Percentiles rank a stretch among this genome's conserved stretches.
phyloP scores from a whole-genome alignment of 2,113 vertebrate species.

The Uropsilus gracilis region DNA sequence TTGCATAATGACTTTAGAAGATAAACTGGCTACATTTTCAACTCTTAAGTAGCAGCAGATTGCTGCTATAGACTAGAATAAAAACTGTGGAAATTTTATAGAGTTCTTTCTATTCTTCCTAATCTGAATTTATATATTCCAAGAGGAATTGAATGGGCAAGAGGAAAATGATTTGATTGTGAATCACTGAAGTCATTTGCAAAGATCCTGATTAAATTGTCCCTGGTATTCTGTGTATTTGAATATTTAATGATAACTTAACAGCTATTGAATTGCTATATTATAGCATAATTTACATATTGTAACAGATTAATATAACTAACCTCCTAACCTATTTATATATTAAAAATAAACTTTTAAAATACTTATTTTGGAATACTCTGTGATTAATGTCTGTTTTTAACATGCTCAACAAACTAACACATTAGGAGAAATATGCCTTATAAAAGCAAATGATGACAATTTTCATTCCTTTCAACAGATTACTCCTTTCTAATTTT shows the following conservation, averaged over 20 bases:
- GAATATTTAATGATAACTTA: conserved; percentile 26
- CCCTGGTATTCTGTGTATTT: not conserved
- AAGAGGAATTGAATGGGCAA: not conserved
- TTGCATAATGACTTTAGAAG: not conserved
- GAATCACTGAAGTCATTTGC: not conserved
- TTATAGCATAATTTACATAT: not conserved
- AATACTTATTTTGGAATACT: not conserved
- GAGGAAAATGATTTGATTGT: conserved; percentile 43
- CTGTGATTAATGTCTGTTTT: not conserved
- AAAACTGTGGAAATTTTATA: not conserved
- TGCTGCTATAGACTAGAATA: not conserved
- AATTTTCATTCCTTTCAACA: not conserved
- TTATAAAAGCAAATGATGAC: not conserved
- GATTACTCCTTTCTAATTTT: not conserved
- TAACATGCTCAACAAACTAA: not conserved
- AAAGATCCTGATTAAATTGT: conserved; percentile 33
- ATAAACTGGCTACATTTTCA: not conserved
- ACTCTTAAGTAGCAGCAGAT: not conserved
- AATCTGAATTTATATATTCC: conserved; percentile 6
- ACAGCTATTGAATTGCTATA: not conserved
- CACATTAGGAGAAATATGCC: not conserved
- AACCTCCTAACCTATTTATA: not conserved
- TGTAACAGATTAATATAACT: not conserved
- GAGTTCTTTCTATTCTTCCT: not conserved
- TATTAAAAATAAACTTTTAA: not conserved